Evolutionary conservation across 2,797 vertebrate genomes (phyloP), one percentile per base, ranked within the genome.

Genomic region (Chaunax sp.): DNA sequence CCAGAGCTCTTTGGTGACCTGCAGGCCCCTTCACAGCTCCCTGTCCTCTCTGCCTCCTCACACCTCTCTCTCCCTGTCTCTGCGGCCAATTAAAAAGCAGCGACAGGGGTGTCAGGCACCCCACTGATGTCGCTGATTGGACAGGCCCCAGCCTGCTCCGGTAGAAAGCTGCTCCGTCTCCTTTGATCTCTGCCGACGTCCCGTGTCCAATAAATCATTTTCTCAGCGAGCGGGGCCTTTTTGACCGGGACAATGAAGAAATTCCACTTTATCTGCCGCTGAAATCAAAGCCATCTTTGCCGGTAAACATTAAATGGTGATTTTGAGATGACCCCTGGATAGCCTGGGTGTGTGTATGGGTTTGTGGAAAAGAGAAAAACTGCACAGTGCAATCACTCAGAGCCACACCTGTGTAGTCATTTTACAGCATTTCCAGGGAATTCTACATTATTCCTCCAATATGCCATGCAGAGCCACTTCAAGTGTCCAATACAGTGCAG

Each of bases 31-130:
- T 35, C 43, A 2, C 26, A 33, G 50, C 46, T 65, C 53, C 44
- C 19, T 62, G 26, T 71, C 49, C 40, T 57, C 49, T 55, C 43
- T 3, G 9, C 60, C 35, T 69, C 45, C 66, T 74, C 57, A 41
- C 51, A 28, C 58, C 28, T 38, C 67, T 51, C 53, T 60, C 65
- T 66, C 55, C 5, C 50, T 78, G 46, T 75, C 80, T 72, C 66
- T 12, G 71, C 20, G 56, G 84, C 88, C 92, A 94, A 93, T 94
- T 94, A 93, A 93, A 92, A 87, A 66, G 70, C 65, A 56, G 60
- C 40, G 26, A 66, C 72, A 62, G 68, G 25, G 4, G 70, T 68
- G 83, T 81, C 75, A 72, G 55, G 35, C 56, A 72, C 83, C 88
- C 72, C 12, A 64, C 87, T 87, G 90, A 68, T 77, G 50, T 57